Evolutionary conservation across 2,888 invertebrate species (phyloP).

Genomic region (Sisyra nigra): DNA sequence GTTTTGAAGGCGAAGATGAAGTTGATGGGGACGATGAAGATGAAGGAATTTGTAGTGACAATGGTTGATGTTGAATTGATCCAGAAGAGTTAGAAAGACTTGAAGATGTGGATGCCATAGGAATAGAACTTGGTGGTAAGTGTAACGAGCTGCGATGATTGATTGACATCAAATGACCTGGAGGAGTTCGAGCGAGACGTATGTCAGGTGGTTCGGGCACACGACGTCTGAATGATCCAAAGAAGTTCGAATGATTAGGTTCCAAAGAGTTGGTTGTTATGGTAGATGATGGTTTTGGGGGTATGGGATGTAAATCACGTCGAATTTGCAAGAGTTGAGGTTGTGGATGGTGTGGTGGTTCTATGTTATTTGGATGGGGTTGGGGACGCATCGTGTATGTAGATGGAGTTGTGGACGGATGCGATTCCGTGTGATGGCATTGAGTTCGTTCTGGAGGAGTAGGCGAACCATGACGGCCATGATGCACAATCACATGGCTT

Average conservation of each 20-base stretch:
- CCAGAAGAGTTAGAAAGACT: background rate
- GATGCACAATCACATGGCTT: constrained; percentile 8
- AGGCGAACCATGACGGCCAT: constrained; percentile 15
- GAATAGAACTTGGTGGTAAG: constrained; percentile 19
- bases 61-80: constrained; percentile 19
- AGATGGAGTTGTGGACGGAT: constrained; percentile 19
- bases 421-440: constrained; percentile 43
- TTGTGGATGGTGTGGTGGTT: constrained; percentile 21
- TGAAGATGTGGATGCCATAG: constrained; percentile 16
- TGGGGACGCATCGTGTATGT: constrained; percentile 65
- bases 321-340: constrained; percentile 46
- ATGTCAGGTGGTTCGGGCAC: constrained; percentile 15
- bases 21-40: constrained; percentile 26
- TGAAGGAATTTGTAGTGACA: constrained; percentile 26
- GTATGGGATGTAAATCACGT: constrained; percentile 50
- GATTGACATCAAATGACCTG: constrained; percentile 6
- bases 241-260: constrained; percentile 23
- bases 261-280: constrained; percentile 20
- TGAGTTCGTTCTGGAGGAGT: constrained; percentile 47
- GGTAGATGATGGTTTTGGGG: constrained; percentile 23
- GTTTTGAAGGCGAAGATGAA: constrained; percentile 7
- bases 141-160: constrained; percentile 2
- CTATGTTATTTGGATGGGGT: constrained; percentile 23
- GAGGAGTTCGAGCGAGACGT: constrained; percentile 14
- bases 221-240: constrained; percentile 16